Percentiles rank a stretch among this genome's conserved stretches.
Conservation (phyloP, 1,140 invertebrate species). For the Pachyrhynchus sulphureomaculatus region DNA sequence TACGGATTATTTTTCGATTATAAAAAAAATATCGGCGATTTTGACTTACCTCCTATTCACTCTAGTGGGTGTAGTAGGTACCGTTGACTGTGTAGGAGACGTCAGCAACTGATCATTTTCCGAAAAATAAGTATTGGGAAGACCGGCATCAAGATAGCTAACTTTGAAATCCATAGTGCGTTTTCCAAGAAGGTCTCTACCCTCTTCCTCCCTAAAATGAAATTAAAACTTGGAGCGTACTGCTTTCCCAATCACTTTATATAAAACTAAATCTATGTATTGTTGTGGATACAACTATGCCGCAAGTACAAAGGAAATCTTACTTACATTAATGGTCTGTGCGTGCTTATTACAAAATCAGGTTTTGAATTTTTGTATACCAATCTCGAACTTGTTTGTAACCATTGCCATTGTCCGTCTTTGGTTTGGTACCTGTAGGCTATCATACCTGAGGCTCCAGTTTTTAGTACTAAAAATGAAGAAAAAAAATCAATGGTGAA, state of each 20-base stretch:
- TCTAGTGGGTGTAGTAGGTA: slow-evolving; percentile 67
- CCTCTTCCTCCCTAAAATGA: slow-evolving; percentile 89
- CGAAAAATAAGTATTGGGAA: slow-evolving; percentile 87
- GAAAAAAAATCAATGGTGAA: not conserved
- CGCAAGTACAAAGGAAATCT: too few species aligned
- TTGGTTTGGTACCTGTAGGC: slow-evolving; percentile 95
- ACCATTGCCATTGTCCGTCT: slow-evolving; percentile 94
- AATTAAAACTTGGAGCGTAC: not conserved
- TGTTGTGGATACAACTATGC: too few species aligned
- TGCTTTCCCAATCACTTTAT: too few species aligned
- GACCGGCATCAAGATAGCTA: slow-evolving; percentile 90
- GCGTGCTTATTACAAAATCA: slow-evolving; percentile 97
- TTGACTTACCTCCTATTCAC: slow-evolving; percentile 66
- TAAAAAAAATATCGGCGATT: too few species aligned
- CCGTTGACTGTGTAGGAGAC: slow-evolving; percentile 56
- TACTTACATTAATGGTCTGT: slow-evolving; percentile 93
- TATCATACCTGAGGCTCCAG: slow-evolving; percentile 96
- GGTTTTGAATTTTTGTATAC: slow-evolving; percentile 99
- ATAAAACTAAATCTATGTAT: too few species aligned
- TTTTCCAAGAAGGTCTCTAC: slow-evolving; percentile 91
- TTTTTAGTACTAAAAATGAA: slow-evolving; percentile 94
- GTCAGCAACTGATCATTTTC: slow-evolving; percentile 79
- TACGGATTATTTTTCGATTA: not conserved
- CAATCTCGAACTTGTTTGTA: slow-evolving; percentile 94
- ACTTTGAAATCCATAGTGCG: slow-evolving; percentile 99